Percentiles rank a stretch among this genome's conserved stretches.
These are phyloP conservation scores for Poeciliopsis paucimaculata DNA, from an alignment of 2,797 vertebrate genomes.

Conservation along the genomic window DNA sequence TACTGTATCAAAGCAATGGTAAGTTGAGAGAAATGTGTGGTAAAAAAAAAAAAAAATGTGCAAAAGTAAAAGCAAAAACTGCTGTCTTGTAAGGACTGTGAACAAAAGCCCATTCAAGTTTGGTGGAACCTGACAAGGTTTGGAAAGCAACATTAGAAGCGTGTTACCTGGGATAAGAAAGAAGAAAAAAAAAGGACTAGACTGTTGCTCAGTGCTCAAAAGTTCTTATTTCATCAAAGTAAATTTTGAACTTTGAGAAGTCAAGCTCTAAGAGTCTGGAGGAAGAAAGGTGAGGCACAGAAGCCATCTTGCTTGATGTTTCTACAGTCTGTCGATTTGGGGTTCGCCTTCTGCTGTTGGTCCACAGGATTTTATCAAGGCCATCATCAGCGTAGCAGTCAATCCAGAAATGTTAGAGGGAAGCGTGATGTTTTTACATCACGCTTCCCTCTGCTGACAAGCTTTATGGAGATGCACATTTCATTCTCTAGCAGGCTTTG, in stretches of 20 bases:
- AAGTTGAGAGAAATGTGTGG: not conserved
- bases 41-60: not conserved
- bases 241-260: too few relatives aligned
- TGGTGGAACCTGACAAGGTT: not conserved
- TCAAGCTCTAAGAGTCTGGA: too few relatives aligned
- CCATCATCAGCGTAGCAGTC: too few relatives aligned
- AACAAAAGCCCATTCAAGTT: constrained; percentile 1
- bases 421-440: too few relatives aligned
- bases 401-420: not conserved
- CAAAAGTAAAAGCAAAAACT: not conserved
- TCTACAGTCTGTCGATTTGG: not conserved
- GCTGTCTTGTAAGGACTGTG: not conserved
- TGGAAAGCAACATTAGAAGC: not conserved
- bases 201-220: too few relatives aligned
- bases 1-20: not conserved
- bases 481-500: not conserved
- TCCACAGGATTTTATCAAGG: not conserved
- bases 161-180: not conserved
- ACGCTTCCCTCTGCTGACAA: not conserved
- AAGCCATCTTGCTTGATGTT: not conserved
- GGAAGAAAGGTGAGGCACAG: not conserved
- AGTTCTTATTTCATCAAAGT: too few relatives aligned
- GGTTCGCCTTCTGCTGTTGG: not conserved
- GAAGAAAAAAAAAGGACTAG: not conserved
- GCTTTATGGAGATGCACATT: not conserved